Evolutionary conservation across 2,888 invertebrate genomes (phyloP).

Genomic region (Heliothis peltigera): DNA sequence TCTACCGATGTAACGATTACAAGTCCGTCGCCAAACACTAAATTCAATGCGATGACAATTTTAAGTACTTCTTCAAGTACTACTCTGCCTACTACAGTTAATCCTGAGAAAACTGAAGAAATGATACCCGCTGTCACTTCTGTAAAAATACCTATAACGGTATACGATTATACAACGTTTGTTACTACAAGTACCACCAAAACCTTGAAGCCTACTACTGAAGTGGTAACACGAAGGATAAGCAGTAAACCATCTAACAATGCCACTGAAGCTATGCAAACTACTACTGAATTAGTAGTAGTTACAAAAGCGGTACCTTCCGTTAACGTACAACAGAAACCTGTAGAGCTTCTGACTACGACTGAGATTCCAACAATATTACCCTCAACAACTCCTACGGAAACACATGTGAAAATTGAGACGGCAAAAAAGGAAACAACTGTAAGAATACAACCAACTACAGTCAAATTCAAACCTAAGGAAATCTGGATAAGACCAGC

Average conservation of each 20-base stretch:
- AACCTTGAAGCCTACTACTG: conserved; percentile 26
- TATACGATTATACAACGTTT: conserved; percentile 38
- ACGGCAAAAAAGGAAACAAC: conserved; percentile 75
- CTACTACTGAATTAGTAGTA: conserved; percentile 28
- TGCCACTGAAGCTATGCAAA: conserved; percentile 58
- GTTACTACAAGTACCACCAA: conserved; percentile 48
- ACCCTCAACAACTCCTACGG: conserved; percentile 47
- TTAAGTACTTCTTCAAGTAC: conserved; percentile 14
- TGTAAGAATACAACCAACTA: conserved; percentile 73
- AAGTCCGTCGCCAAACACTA: conserved; percentile 15
- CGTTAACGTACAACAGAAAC: conserved; percentile 28
- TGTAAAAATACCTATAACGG: conserved; percentile 20
- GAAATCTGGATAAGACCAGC: conserved; percentile 88
- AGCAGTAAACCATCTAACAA: conserved; percentile 62
- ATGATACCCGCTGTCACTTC: conserved; percentile 11
- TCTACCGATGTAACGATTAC: conserved; percentile 5
- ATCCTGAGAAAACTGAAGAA: conserved; percentile 21
- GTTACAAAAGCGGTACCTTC: conserved; percentile 10
- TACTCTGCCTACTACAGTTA: conserved; percentile 3
- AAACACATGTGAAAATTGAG: conserved; percentile 62
- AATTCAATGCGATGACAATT: conserved; percentile 6
- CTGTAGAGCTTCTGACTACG: conserved; percentile 37
- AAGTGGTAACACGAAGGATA: conserved; percentile 45
- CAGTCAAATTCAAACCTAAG: conserved; percentile 83
- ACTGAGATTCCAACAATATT: conserved; percentile 56